These are phyloP conservation scores for Drosophila aff. DNA, from an alignment of 1,140 invertebrate species.

Conservation along the genomic window DNA sequence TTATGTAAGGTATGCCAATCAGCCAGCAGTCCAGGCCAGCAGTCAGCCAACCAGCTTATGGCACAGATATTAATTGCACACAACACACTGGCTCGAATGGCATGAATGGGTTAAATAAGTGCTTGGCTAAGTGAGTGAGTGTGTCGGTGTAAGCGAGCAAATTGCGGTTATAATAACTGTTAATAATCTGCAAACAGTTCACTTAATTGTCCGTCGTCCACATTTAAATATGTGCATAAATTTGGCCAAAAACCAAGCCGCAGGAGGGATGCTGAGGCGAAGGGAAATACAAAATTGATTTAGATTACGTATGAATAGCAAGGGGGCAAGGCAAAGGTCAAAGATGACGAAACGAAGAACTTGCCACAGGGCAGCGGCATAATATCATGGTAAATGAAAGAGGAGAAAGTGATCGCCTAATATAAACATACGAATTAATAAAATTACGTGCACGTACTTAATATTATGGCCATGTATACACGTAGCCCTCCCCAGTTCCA, in stretches of 20 bases:
- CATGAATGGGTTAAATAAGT: constrained; percentile 65
- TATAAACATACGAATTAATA: constrained; percentile 5
- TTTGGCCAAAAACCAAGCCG: constrained; percentile 19
- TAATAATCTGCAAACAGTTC: constrained; percentile 59
- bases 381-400: not conserved
- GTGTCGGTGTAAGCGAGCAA: constrained; percentile 53
- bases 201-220: constrained; percentile 58
- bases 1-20: constrained; percentile 80
- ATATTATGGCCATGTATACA: not conserved
- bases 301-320: not conserved
- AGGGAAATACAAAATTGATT: constrained; percentile 1
- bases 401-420: constrained; percentile 8
- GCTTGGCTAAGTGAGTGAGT: constrained; percentile 47
- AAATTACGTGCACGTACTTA: constrained; percentile 39
- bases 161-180: constrained; percentile 75
- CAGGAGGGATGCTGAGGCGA: not conserved
- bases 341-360: not conserved
- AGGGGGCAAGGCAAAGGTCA: not conserved
- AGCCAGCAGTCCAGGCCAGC: constrained; percentile 47
- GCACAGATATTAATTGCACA: constrained; percentile 79
- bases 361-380: not conserved
- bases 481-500: not conserved
- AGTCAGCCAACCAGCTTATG: constrained; percentile 60
- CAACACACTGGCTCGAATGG: constrained; percentile 51
- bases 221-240: constrained; percentile 39